Evolutionary conservation across 2,888 invertebrate species (phyloP).

Genomic region (Cantharis rufa): DNA sequence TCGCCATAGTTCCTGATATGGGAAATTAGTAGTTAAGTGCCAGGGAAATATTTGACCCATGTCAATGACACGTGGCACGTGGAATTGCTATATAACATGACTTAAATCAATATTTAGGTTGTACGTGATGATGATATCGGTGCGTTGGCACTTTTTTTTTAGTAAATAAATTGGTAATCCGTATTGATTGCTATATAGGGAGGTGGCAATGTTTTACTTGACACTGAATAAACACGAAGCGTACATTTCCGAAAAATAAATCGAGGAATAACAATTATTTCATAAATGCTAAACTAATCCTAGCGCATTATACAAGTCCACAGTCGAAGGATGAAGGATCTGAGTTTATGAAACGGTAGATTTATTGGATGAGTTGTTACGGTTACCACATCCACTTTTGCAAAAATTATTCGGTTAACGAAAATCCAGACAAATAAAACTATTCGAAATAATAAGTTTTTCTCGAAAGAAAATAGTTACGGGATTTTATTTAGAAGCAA

Average conservation of each 20-base stretch:
- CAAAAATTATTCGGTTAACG: no score
- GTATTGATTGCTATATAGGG: background rate
- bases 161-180: background rate
- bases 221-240: background rate
- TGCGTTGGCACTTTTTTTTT: background rate
- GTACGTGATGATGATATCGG: conserved; percentile 7
- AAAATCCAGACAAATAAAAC: no score
- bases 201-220: no score
- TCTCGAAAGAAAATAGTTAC: background rate
- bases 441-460: background rate
- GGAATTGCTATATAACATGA: conserved; percentile 18
- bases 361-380: no score
- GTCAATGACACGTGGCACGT: conserved; percentile 21
- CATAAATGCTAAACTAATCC: no score
- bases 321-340: no score
- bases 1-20: background rate
- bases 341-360: no score
- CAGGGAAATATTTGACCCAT: conserved; percentile 14
- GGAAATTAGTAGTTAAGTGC: background rate
- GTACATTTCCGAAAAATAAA: no score
- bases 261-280: no score
- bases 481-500: background rate
- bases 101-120: conserved; percentile 21
- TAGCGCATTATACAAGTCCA: no score
- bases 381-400: no score